A percentile compares a stretch with the other conserved stretches of the same genome.
Conservation (phyloP, 2,797 vertebrate genomes). For the Champsocephalus gunnari region DNA sequence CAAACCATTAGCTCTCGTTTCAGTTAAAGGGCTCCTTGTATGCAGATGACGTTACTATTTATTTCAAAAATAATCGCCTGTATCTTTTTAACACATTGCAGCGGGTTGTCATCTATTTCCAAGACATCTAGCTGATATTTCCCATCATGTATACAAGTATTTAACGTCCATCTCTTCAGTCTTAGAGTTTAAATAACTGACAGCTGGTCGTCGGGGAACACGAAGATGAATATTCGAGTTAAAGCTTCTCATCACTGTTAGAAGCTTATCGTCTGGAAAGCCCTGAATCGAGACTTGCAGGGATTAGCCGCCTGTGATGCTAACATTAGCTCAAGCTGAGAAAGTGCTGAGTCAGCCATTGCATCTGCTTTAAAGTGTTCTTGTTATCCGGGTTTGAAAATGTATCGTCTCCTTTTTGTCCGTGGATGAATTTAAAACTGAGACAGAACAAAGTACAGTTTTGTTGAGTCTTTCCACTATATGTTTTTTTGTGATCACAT, state of each 20-base stretch:
- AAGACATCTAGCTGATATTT: not conserved
- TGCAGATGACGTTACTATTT: not conserved
- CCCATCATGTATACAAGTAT: too few relatives aligned
- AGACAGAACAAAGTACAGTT: too few relatives aligned
- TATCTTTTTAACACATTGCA: too few relatives aligned
- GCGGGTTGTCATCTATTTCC: not conserved
- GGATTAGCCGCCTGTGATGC: not conserved
- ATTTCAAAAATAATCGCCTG: not conserved
- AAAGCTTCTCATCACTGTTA: constrained; percentile 5
- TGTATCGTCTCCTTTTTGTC: not conserved
- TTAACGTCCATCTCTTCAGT: not conserved
- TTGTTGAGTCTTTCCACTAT: too few relatives aligned
- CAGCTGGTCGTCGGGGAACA: constrained; percentile 18
- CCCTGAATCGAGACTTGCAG: constrained; percentile 10
- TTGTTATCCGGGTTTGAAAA: not conserved
- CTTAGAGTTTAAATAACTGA: not conserved
- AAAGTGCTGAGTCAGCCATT: not conserved
- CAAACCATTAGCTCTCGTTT: not conserved
- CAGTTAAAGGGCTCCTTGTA: not conserved
- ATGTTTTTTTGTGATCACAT: too few relatives aligned
- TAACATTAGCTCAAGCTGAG: not conserved
- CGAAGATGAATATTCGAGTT: not conserved
- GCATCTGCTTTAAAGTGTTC: not conserved
- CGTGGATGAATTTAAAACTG: not conserved
- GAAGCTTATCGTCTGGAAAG: constrained; percentile 19